phyloP scores from a whole-genome alignment of 30 jellyfish, hydroid and myxozoan genomes.

The Hydra vulgaris region DNA sequence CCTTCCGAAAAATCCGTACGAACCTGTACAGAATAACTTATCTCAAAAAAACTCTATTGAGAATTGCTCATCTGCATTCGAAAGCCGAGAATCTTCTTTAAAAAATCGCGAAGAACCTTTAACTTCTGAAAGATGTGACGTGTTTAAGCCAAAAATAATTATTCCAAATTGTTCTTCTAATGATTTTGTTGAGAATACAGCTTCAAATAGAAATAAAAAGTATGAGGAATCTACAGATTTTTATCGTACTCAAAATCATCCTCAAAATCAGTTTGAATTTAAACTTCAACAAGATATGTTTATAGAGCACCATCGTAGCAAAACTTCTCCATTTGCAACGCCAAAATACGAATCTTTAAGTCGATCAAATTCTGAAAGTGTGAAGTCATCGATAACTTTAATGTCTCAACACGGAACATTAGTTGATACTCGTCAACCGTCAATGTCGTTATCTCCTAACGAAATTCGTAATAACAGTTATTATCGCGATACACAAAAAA shows the following conservation, averaged over 20 bases:
- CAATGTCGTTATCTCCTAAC: not conserved
- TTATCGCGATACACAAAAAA: not conserved
- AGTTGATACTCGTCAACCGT: not conserved
- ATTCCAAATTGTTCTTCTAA: not conserved
- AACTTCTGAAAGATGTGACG: not conserved
- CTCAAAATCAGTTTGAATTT: not conserved
- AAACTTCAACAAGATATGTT: not conserved
- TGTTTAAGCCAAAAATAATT: constrained; percentile 1
- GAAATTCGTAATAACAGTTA: not conserved
- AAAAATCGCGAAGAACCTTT: not conserved
- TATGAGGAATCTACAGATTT: not conserved
- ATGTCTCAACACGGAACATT: not conserved
- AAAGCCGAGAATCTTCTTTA: not conserved
- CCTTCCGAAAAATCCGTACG: not conserved
- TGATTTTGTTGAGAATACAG: not conserved
- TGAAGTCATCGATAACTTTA: not conserved
- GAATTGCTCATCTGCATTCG: not conserved
- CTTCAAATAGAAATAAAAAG: not conserved
- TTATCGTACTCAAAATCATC: not conserved
- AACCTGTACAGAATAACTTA: not conserved
- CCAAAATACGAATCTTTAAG: not conserved
- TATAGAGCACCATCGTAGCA: not conserved
- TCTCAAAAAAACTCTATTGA: not conserved
- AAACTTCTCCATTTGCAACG: constrained; percentile 1
- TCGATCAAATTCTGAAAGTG: not conserved